phyloP scores from a whole-genome alignment of 2,888 invertebrate species.

The Lamproptera curius region DNA sequence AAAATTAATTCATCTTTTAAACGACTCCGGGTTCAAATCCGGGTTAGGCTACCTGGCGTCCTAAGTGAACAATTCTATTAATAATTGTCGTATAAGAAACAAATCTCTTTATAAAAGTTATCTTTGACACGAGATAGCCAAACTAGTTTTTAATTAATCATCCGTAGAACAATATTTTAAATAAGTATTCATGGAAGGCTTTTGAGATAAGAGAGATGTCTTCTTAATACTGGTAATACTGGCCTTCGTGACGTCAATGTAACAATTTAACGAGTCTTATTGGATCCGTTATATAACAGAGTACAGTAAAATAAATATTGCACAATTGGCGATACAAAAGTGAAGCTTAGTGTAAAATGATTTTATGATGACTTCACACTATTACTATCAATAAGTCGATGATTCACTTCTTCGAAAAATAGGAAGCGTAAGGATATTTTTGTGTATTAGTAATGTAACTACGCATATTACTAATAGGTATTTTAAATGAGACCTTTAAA shows the following conservation, averaged over 20 bases:
- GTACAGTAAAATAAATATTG: neutral
- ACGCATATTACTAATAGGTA: neutral
- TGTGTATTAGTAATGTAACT: neutral
- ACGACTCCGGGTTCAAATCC: slow-evolving; percentile 16
- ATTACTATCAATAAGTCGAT: slow-evolving; percentile 5
- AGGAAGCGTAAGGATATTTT: slow-evolving; percentile 6
- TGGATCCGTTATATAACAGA: neutral
- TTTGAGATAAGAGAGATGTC: slow-evolving; percentile 5
- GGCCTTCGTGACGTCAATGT: neutral
- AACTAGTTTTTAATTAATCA: slow-evolving; percentile 14
- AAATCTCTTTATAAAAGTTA: slow-evolving; percentile 11
- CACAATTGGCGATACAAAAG: neutral
- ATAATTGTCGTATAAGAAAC: slow-evolving; percentile 10
- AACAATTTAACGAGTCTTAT: neutral
- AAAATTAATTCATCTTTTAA: neutral
- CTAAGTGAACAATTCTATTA: slow-evolving; percentile 4
- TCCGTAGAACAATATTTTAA: slow-evolving; percentile 4
- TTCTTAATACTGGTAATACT: neutral
- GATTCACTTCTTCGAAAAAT: slow-evolving; percentile 12
- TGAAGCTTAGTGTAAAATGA: neutral
- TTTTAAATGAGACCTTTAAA: too few relatives aligned
- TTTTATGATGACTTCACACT: neutral
- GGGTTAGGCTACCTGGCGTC: slow-evolving; percentile 10
- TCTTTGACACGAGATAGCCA: slow-evolving; percentile 5
- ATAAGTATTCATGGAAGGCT: slow-evolving; percentile 11